A percentile compares a stretch with the other conserved stretches of the same genome.
These are phyloP conservation scores for Drosophila nasuta DNA, from an alignment of 1,140 invertebrate species.

Conservation along the genomic window DNA sequence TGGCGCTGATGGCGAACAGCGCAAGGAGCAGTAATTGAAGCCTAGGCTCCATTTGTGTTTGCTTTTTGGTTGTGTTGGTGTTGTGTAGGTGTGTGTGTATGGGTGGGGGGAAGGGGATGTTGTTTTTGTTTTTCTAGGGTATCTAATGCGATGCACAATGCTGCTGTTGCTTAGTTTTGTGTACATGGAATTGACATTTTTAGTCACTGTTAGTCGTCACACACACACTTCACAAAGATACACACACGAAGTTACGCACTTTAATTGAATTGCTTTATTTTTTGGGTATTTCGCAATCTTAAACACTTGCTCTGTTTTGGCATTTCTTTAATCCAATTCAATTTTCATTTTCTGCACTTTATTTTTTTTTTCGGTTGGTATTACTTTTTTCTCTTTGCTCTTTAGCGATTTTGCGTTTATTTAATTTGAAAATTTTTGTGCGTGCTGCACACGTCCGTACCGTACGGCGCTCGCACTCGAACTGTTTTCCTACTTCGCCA, in stretches of 20 bases:
- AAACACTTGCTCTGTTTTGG: constrained; percentile 11
- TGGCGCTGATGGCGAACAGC: constrained; percentile 47
- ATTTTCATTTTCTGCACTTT: constrained; percentile 17
- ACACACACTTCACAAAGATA: not conserved
- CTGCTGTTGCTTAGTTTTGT: constrained; percentile 44
- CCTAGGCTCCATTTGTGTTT: constrained; percentile 32
- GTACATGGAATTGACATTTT: constrained; percentile 67
- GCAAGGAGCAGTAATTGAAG: constrained; percentile 25
- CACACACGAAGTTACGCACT: not conserved
- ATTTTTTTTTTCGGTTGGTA: constrained; percentile 37
- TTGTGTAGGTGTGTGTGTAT: not conserved
- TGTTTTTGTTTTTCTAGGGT: constrained; percentile 15
- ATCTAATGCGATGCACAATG: constrained; percentile 13
- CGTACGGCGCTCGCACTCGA: constrained; percentile 76
- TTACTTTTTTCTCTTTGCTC: constrained; percentile 5
- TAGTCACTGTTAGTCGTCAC: constrained; percentile 1
- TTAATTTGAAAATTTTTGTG: constrained; percentile 35
- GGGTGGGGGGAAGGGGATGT: not conserved
- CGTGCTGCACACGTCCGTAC: constrained; percentile 79
- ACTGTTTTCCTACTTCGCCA: constrained; percentile 54
- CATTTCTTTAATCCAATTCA: constrained; percentile 29
- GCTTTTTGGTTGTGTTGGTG: not conserved
- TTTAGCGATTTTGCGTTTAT: constrained; percentile 40
- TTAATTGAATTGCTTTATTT: constrained; percentile 7
- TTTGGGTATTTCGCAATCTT: constrained; percentile 13